Base-by-base conservation (phyloP, 2,888 invertebrate genomes). In the Euproctis similis region DNA sequence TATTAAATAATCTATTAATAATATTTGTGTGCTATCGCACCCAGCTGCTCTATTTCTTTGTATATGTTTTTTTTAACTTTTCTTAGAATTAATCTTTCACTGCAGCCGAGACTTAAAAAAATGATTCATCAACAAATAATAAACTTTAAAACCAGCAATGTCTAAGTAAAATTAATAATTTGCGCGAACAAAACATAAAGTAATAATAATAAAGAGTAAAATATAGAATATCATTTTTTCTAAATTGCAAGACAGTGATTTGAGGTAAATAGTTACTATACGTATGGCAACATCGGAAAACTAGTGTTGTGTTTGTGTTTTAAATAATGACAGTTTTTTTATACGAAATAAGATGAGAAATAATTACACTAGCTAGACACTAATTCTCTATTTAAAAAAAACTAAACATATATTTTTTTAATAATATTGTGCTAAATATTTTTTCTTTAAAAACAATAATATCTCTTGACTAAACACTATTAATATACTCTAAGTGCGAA, bases 281-380 rank as follows among this genome's bases (percentile, higher is more conserved):
- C 53, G 67, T 81, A 82, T 81, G 81, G 81, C 82, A 82, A 78
- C 76, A 62, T 53, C 57, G 64, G 69, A 73, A 72, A 73, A 48
- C 50, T n/a, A 53, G 54, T 53, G 53, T 35, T 46, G 39, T 48
- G n/a, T n/a, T n/a, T n/a, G n/a, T n/a, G n/a, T n/a, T n/a, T n/a
- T 46, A 49, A 53, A 45, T 51, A 42, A 31, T 38, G 40, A 44
- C 32, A 40, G 39, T 35, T 36, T 46, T 44, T 35, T n/a, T n/a
- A n/a, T n/a, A n/a, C n/a, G n/a, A n/a, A 24, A 35, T 36, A 50
- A 40, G 38, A 47, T 36, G 44, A 45, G 46, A 53, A 57, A 55
- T 48, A 57, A 60, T 57, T 59, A 59, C n/a, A 56, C 56, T 69
- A 69, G 43, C 58, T 64, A 69, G 42, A n/a, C n/a, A n/a, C n/a